phyloP scores from a whole-genome alignment of 2,797 vertebrate species.

The Coregonus sp. region DNA sequence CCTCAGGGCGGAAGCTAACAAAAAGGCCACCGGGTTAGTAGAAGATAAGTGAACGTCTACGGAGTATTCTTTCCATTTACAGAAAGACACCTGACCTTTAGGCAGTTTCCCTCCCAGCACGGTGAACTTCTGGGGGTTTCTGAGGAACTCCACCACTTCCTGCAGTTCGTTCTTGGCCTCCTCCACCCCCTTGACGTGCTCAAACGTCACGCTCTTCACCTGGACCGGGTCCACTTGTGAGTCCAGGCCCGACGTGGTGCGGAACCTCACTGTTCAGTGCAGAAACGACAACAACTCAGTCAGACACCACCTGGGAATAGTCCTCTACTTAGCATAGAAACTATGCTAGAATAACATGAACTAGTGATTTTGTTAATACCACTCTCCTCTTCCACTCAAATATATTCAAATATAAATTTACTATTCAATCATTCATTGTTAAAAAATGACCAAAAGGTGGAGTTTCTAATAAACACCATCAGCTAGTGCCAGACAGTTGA shows the following conservation, averaged over 20 bases:
- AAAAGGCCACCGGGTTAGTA: background rate
- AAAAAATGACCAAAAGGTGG: background rate
- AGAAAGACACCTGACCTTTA: constrained; percentile 89
- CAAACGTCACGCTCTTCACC: constrained; percentile 97
- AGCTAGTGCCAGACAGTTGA: background rate
- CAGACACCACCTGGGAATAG: too few relatives aligned
- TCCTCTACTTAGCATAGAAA: background rate
- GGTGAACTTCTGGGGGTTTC: constrained; percentile 95
- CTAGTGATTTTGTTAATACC: background rate
- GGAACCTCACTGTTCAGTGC: constrained; percentile 93
- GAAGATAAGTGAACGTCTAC: too few relatives aligned
- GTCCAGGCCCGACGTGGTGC: constrained; percentile 90
- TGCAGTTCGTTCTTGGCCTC: constrained; percentile 96
- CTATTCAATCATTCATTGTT: too few relatives aligned
- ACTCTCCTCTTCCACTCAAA: background rate
- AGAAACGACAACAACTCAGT: background rate
- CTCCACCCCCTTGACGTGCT: constrained; percentile 96
- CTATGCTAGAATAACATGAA: background rate
- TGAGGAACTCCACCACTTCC: constrained; percentile 96
- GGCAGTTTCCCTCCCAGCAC: constrained; percentile 95
- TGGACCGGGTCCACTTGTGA: constrained; percentile 91
- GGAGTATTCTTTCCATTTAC: background rate
- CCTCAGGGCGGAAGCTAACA: too few relatives aligned
- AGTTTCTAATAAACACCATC: background rate
- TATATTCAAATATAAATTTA: too few relatives aligned